These are phyloP conservation scores for Eueremaeus valkanovi DNA, from an alignment of 2,888 invertebrate genomes.

Conservation along the genomic window DNA sequence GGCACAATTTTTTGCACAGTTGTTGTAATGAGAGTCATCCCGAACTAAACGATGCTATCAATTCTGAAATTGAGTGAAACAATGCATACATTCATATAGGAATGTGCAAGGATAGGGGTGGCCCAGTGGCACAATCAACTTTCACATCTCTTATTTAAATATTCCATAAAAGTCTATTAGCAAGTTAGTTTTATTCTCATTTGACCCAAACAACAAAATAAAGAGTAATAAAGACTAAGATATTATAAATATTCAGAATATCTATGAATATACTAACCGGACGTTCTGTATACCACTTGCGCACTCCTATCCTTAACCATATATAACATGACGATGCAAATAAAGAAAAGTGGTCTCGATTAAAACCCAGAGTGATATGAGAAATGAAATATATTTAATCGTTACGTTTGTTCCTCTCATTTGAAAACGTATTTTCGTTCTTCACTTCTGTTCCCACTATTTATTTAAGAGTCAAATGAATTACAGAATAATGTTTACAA, in stretches of 20 bases:
- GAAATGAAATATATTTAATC: neutral
- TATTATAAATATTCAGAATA: too few species aligned
- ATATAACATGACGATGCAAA: neutral
- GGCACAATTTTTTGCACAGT: neutral
- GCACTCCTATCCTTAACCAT: too few species aligned
- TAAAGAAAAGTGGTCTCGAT: neutral
- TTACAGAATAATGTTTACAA: neutral
- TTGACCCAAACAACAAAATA: too few species aligned
- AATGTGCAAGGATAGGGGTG: too few species aligned
- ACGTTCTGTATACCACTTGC: too few species aligned
- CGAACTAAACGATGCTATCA: conserved; percentile 31
- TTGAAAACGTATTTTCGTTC: neutral
- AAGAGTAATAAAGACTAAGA: too few species aligned
- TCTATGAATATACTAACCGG: too few species aligned
- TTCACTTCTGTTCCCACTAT: neutral
- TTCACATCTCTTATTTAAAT: too few species aligned
- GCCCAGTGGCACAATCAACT: too few species aligned
- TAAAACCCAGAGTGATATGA: neutral
- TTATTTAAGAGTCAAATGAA: conserved; percentile 12
- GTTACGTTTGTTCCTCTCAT: neutral
- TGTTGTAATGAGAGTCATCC: conserved; percentile 17
- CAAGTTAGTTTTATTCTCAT: too few species aligned
- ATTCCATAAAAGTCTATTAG: too few species aligned
- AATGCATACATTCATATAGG: neutral
- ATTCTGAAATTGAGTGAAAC: conserved; percentile 24